phyloP scores from a whole-genome alignment of 2,797 vertebrate species.

The Threskiornis aethiopicus region DNA sequence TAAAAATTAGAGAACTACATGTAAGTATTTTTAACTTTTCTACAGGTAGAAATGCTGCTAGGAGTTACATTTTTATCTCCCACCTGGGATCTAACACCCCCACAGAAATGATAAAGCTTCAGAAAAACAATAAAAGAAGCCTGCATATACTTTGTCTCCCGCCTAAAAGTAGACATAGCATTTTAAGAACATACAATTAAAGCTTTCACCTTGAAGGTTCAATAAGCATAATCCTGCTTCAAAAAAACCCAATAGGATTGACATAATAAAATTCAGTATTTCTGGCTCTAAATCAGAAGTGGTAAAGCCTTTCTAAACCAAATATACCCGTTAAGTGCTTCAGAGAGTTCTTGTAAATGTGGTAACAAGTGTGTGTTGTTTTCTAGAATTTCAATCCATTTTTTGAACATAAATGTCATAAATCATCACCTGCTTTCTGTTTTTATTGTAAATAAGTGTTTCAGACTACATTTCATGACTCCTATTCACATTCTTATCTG shows the following conservation, averaged over 20 bases:
- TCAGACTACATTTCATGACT: not conserved
- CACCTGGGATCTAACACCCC: not conserved
- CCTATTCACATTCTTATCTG: not conserved
- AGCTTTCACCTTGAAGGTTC: not conserved
- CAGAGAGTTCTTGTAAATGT: not conserved
- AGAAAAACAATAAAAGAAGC: not conserved
- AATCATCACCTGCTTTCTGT: not conserved
- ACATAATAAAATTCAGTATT: not conserved
- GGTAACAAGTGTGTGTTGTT: not conserved
- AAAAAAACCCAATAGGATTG: not conserved
- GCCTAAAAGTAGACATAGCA: not conserved
- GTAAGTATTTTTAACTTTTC: slow-evolving; percentile 2
- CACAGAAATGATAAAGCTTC: not conserved
- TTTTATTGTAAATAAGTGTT: not conserved
- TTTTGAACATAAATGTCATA: not conserved
- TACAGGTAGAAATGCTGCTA: not conserved
- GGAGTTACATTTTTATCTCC: not conserved
- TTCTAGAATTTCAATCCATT: not conserved
- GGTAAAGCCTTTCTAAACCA: not conserved
- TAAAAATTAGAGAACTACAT: not conserved
- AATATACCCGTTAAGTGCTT: not conserved
- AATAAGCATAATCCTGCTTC: not conserved
- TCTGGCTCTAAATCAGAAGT: not conserved
- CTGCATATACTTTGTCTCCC: not conserved
- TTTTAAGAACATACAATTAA: slow-evolving; percentile 28